Evolutionary conservation across 2,113 vertebrate genomes (phyloP).

Genomic region (Macquaria ambigua): DNA sequence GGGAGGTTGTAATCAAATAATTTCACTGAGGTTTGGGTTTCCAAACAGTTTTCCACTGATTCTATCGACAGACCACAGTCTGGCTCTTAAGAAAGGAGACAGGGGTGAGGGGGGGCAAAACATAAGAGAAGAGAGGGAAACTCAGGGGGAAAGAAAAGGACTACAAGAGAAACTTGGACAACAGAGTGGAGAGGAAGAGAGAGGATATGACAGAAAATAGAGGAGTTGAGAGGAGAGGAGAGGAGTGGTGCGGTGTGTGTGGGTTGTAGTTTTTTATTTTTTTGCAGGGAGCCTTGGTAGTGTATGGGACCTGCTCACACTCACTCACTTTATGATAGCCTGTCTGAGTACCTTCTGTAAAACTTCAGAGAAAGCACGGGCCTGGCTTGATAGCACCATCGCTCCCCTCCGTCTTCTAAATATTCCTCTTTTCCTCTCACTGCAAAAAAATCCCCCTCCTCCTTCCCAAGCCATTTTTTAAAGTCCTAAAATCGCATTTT

Average conservation of each 20-base stretch:
- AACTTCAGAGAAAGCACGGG: conserved; percentile 36
- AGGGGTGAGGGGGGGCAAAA: conserved; percentile 4
- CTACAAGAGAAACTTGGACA: conserved; percentile 13
- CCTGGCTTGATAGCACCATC: conserved; percentile 28
- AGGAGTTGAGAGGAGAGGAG: not conserved
- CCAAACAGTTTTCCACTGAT: conserved; percentile 80
- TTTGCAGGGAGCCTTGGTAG: conserved; percentile 14
- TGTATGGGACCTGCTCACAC: conserved; percentile 29
- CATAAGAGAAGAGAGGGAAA: conserved; percentile 8
- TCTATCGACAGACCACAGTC: conserved; percentile 76
- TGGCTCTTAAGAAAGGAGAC: conserved; percentile 56
- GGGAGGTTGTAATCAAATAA: conserved; percentile 80
- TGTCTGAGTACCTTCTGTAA: conserved; percentile 44
- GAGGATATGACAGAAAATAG: conserved; percentile 20
- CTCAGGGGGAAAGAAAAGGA: conserved; percentile 2
- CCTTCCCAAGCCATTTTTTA: not conserved
- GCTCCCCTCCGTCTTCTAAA: conserved; percentile 1
- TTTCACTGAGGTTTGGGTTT: conserved; percentile 78
- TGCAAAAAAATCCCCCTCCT: not conserved
- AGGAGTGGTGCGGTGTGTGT: not conserved
- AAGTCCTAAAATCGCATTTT: conserved; percentile 13
- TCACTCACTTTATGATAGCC: conserved; percentile 44
- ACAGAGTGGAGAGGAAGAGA: conserved; percentile 3
- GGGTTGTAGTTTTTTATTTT: not conserved
- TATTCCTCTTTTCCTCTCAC: not conserved